Evolutionary conservation across 2,113 vertebrate species (phyloP), one percentile per base, ranked within the genome.

Genomic region (Balaenoptera acutorostrata): DNA sequence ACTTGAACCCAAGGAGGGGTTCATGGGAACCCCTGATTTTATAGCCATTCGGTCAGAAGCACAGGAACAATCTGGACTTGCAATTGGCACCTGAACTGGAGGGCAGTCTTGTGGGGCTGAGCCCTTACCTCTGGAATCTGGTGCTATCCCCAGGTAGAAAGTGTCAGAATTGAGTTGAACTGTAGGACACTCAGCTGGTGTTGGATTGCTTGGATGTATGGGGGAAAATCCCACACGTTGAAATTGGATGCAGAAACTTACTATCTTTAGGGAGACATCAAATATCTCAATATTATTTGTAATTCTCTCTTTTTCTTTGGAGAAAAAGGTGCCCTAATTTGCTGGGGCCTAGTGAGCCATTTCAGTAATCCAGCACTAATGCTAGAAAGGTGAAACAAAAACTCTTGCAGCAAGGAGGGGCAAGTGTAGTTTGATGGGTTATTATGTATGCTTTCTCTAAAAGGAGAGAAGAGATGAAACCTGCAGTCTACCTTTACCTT

Each of bases 401-500:
- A 44, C 29, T 63, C 41, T 36, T 52, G 49, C n/a, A 77, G 49
- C n/a, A 68, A 82, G 55, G 49, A 87, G 20, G 11, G 82, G 59
- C 64, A 87, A 14, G 6, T 23, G 29, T 46, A 71, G 10, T 49
- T 69, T 72, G 44, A 63, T 36, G 59, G 17, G 44, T 44, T 57
- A 41, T 64, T 71, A 6, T 2, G 29, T 49, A 49, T 55, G 14
- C 59, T 81, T 89, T 94, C 72, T 94, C 46, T 52, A 78, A 63
- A 29, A 64, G 86, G 39, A 61, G 0, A 63, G 49, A 83, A 72
- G 77, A 49, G 4, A 27, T 13, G 31, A 97, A 84, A 59, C 21
- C 82, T 77, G 23, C 41, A 86, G 21, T 13, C 41, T 61, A 66
- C 74, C 68, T 94, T 93, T 90, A 95, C 89, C 52, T 96, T 93